Conservation (phyloP, 2,888 invertebrate genomes). For the Noctua pronuba region DNA sequence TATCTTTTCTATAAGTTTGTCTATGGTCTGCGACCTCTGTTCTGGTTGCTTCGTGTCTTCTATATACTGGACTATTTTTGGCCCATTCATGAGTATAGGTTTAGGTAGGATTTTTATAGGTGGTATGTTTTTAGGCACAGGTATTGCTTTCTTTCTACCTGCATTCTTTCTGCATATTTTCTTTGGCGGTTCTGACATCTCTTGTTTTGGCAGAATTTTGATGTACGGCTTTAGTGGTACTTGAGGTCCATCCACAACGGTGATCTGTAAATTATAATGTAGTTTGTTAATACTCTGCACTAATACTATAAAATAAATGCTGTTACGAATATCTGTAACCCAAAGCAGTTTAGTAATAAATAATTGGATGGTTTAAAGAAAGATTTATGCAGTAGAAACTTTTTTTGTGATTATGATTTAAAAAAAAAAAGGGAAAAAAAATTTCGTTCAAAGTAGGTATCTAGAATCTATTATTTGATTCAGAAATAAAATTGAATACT, state of each 20-base stretch:
- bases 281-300: neutral
- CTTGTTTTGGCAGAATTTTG: conserved; percentile 75
- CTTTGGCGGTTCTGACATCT: conserved; percentile 75
- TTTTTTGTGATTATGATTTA: neutral
- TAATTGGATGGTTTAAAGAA: neutral
- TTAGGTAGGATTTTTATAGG: conserved; percentile 88
- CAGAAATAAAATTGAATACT: too few relatives aligned
- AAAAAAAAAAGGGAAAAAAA: too few relatives aligned
- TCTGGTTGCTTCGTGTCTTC: conserved; percentile 82
- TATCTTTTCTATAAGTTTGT: conserved; percentile 86
- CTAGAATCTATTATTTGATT: too few relatives aligned
- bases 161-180: conserved; percentile 79
- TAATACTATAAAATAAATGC: too few relatives aligned
- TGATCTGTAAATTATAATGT: conserved; percentile 80
- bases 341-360: neutral
- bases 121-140: conserved; percentile 78
- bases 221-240: conserved; percentile 73
- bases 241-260: conserved; percentile 81
- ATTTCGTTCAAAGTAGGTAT: neutral
- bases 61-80: conserved; percentile 82
- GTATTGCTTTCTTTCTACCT: conserved; percentile 82
- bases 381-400: neutral
- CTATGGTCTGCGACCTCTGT: conserved; percentile 82
- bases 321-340: neutral
- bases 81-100: conserved; percentile 81